Evolutionary conservation across 2,113 vertebrate species (phyloP), one percentile per base, ranked within the genome.

Genomic region (Bombycilla garrulus): DNA sequence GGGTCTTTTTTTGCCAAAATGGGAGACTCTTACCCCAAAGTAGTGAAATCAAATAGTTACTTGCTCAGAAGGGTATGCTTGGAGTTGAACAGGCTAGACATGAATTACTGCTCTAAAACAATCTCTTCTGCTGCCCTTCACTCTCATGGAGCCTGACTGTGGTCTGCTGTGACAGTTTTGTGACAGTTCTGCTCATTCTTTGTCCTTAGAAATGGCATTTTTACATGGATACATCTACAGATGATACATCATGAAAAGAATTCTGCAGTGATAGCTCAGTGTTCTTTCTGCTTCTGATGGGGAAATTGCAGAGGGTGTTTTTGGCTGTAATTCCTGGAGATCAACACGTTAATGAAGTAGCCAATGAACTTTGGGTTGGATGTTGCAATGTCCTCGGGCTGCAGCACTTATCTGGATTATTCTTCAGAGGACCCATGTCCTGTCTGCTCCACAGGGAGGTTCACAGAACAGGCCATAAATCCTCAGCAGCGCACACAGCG

Each of bases 351-450:
- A 56, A 90, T 73, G 92, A 86, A 93, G 79, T 3, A 88, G 61
- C 31, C 15, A 4, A 48, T 54, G 90, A 95, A 95, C 96, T 96
- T 97, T 96, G 95, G 40, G 85, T n/a, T 86, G 79, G 50, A 47
- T 94, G 92, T 90, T 40, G 93, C 93, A 97, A 95, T 70, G 88
- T 65, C 42, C 81, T 45, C 0, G 4, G 78, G 74, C 74, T 72
- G 50, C 9, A 31, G 60, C 24, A 79, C 81, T 96, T 94, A 95
- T 71, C 92, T 95, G 71, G 66, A 88, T 94, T 90, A 73, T 50
- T 65, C 69, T 66, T 62, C 91, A 80, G 84, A 73, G 81, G 85
- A 95, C 71, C 74, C 23, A 4, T 88, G 93, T 93, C 91, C 95
- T 82, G 54, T 83, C 91, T 90, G 62, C 42, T 82, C 58, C 29